Base-by-base conservation (phyloP, 2,888 invertebrate genomes). In the Melolontha melolontha region DNA sequence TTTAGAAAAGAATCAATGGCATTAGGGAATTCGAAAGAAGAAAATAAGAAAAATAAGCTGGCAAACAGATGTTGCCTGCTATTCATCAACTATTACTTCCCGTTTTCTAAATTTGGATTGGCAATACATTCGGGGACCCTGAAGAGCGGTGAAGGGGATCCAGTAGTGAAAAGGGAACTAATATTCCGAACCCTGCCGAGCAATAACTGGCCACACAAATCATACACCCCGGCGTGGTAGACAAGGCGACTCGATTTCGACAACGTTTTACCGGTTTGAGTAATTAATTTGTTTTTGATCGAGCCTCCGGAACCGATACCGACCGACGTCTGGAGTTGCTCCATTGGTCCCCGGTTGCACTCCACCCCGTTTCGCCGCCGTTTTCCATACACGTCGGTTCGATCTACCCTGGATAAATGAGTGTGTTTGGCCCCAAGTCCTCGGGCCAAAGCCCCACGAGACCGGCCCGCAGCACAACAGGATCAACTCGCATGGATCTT, bases 231-330 rank as follows among this genome's bases (percentile, higher is more conserved):
- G 76, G 76, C 75, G 76, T 73, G 78, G 76, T 77, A 78, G 79
- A 79, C 80, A 79, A 77, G 78, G 76, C 79, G 77, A 78, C 75
- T 78, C 79, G 79, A 78, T 79, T 79, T 81, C 79, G 80, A 81
- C 78, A 78, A 78, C 77, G 79, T 77, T 77, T 79, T 79, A 77
- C 76, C 79, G 74, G 78, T 77, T 66, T 78, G 77, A 75, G 80
- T 81, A 81, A 81, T 81, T 81, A 81, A 81, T 81, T 78, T 78
- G 81, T 81, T 81, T 81, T 80, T 81, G 80, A 81, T 81, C 78
- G 80, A 79, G 79, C 79, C 76, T 77, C 76, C 51, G 27, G 64
- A 41, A 44, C 54, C 44, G 64, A 59, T 62, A 59, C 52, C 68
- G 68, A 69, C 67, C 67, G 70, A 64, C 66, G 34, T 34, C 34